Base-by-base conservation (phyloP, 2,888 invertebrate genomes). In the Pseudococcus jackbeardsleyi region DNA sequence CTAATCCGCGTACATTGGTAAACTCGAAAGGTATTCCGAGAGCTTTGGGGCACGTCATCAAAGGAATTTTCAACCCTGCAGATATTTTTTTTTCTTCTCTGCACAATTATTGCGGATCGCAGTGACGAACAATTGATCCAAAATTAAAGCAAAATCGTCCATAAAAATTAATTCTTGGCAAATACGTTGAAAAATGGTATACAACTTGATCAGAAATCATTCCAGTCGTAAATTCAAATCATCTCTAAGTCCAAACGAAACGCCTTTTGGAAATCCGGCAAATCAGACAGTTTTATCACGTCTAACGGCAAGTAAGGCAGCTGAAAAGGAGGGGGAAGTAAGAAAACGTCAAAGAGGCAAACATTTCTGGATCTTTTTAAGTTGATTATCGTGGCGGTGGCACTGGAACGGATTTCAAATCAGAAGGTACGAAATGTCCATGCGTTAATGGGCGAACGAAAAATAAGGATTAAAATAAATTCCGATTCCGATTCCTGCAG, bases 381-480 rank as follows among this genome's bases (percentile, higher is more conserved):
- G 1, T 42, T 42, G 79, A 79, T 79, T 79, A 79, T 9, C 15
- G 33, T 12, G 19, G 12, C 72, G 33, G 1, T 33, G 26, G 26
- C 26, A 3, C 1, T 33, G 26, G 26, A 33, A 33, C 26, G 26
- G 26, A 33, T 33, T 33, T 33, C 26, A 7, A 33, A 9, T 33
- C 4, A 19, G 19, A 59, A 59, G 59, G 59, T 59, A 59, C 19
- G n/a, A 59, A 42, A 79, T 79, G 42, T 8, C n/a, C 26, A 33
- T 33, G 26, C 79, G 79, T 79, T 79, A 79, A 79, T 79, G 46
- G 79, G 42, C 79, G 79, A 79, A 42, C 79, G 26, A 33, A 33
- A 33, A 79, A 79, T 79, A 79, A 79, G 79, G n/a, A 79, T 79
- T 79, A 42, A 79, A 79, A 79, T 79, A 79, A 79, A 79, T 79